These are phyloP conservation scores for Drosophila melanica DNA, from an alignment of 1,140 invertebrate species.

Conservation along the genomic window DNA sequence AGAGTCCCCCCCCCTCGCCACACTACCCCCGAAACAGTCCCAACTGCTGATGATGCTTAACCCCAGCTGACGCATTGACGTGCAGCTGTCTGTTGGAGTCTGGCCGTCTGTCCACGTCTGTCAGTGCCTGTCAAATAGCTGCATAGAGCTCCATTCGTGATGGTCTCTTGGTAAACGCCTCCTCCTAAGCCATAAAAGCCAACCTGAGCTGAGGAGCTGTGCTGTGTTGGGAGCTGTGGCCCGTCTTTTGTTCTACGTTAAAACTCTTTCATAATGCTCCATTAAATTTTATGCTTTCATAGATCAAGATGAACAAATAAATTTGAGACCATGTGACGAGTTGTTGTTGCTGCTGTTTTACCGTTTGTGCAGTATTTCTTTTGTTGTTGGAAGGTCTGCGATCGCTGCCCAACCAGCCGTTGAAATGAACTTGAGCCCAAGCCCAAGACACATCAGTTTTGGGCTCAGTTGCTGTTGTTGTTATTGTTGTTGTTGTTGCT, in stretches of 20 bases:
- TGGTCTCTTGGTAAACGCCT: slow-evolving; percentile 8
- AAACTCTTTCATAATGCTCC: slow-evolving; percentile 70
- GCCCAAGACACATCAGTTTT: slow-evolving; percentile 23
- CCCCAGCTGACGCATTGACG: slow-evolving; percentile 44
- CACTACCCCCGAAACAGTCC: background rate
- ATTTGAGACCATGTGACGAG: slow-evolving; percentile 56
- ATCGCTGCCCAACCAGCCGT: slow-evolving; percentile 61
- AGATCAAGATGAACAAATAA: slow-evolving; percentile 74
- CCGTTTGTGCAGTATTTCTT: slow-evolving; percentile 27
- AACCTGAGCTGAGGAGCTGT: background rate
- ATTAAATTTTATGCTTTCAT: slow-evolving; percentile 70
- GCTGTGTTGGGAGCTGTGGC: background rate
- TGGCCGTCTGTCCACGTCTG: background rate
- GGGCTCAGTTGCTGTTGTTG: background rate
- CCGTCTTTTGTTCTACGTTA: slow-evolving; percentile 53
- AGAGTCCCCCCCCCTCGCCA: too few relatives aligned
- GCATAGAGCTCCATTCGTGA: slow-evolving; percentile 7
- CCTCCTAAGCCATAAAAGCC: slow-evolving; percentile 4
- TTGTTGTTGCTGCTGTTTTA: slow-evolving; percentile 25
- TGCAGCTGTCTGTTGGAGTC: slow-evolving; percentile 34
- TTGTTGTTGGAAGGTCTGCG: slow-evolving; percentile 43
- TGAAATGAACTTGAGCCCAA: slow-evolving; percentile 64
- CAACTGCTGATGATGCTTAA: slow-evolving; percentile 34
- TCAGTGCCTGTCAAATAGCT: slow-evolving; percentile 27
- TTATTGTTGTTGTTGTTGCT: background rate